phyloP scores from a whole-genome alignment of 2,113 vertebrate species.

The Gavialis gangeticus region DNA sequence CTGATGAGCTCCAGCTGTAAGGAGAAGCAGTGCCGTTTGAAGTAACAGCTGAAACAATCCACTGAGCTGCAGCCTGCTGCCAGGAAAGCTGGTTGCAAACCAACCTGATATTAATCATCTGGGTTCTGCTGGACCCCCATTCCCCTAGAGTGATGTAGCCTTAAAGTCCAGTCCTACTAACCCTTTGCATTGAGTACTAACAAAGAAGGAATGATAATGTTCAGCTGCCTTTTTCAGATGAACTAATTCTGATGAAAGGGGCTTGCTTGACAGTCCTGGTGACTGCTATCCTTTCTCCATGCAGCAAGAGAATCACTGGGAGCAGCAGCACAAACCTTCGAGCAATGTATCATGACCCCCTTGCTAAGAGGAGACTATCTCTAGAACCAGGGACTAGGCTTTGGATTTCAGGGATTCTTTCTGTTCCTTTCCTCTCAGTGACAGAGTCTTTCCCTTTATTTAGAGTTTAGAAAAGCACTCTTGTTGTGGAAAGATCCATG shows the following conservation, averaged over 20 bases:
- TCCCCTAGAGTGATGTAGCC: neutral
- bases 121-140: too few species aligned
- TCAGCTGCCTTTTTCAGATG: neutral
- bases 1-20: too few species aligned
- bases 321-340: fast-evolving
- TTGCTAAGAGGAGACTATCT: neutral
- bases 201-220: neutral
- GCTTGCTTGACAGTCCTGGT: neutral
- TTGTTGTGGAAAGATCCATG: constrained; percentile 58
- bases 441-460: constrained; percentile 32
- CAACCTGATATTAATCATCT: too few species aligned
- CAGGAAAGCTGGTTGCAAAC: too few species aligned
- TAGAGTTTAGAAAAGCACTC: constrained; percentile 52
- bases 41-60: too few species aligned
- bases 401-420: neutral
- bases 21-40: too few species aligned
- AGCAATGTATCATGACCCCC: neutral
- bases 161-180: neutral
- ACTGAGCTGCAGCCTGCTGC: too few species aligned
- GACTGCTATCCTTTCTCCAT: neutral
- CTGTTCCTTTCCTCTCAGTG: constrained; percentile 2
- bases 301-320: neutral
- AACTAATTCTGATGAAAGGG: neutral
- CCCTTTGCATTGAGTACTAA: neutral
- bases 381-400: neutral